Percentiles rank a stretch among this genome's conserved stretches.
Evolutionary conservation across 2,113 vertebrate genomes (phyloP).

Genomic region (Promerops cafer): DNA sequence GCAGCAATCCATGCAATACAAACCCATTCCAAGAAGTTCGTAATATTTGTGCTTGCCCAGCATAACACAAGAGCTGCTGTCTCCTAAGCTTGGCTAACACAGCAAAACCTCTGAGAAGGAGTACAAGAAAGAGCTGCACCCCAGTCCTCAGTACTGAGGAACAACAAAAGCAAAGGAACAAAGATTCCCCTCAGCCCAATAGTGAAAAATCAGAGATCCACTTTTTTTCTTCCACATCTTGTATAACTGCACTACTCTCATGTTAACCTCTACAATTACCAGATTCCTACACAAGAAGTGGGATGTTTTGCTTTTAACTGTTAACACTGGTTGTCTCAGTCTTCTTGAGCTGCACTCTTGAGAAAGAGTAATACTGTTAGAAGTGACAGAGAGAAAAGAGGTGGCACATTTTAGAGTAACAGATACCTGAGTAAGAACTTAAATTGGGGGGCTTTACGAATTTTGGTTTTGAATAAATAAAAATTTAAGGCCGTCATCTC

Average conservation of each 20-base stretch:
- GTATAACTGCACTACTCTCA: neutral
- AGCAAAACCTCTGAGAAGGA: neutral
- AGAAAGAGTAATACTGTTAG: neutral
- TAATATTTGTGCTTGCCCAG: neutral
- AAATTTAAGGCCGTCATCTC: neutral
- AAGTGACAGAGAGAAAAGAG: neutral
- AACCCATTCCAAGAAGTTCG: neutral
- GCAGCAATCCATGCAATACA: neutral
- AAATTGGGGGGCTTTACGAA: neutral
- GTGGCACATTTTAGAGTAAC: neutral
- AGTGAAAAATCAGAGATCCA: neutral
- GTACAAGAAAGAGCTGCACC: neutral
- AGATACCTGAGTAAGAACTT: neutral
- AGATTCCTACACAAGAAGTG: neutral
- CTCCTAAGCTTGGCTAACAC: neutral
- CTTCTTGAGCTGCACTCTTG: neutral
- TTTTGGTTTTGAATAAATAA: neutral
- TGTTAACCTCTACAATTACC: neutral
- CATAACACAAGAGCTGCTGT: neutral
- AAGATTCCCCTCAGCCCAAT: neutral
- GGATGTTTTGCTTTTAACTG: neutral
- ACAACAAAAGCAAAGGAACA: neutral
- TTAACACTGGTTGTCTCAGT: fast-evolving
- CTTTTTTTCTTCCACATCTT: neutral
- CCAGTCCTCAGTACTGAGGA: neutral